A percentile compares a stretch with the other conserved stretches of the same genome.
Conservation (phyloP, 53 echinoderm and acorn worm genomes). For the Temnopleurus reevesii region DNA sequence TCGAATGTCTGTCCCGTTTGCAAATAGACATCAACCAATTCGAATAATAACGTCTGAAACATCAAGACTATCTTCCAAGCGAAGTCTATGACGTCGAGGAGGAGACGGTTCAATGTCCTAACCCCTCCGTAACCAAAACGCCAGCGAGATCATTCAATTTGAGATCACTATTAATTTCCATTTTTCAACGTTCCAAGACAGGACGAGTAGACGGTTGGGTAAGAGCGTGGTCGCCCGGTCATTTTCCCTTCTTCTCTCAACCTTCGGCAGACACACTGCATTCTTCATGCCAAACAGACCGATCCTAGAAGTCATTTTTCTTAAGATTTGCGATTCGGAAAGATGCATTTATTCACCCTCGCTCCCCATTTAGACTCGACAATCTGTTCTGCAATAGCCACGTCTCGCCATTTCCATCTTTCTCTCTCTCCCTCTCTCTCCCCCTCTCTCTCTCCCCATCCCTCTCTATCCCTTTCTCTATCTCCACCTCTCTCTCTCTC, state of each 20-base stretch:
- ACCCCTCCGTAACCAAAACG: not conserved
- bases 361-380: not conserved
- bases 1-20: too few species aligned
- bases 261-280: not conserved
- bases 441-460: not conserved
- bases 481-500: not conserved
- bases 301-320: conserved; percentile 19
- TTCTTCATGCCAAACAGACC: not conserved
- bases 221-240: not conserved
- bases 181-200: not conserved
- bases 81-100: not conserved
- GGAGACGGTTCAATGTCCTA: conserved; percentile 20
- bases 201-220: not conserved
- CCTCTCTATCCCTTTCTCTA: not conserved
- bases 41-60: not conserved
- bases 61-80: not conserved
- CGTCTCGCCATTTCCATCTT: not conserved
- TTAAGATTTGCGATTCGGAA: not conserved
- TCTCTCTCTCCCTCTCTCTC: not conserved
- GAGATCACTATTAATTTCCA: conserved; percentile 31
- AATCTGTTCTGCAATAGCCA: too few species aligned
- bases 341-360: conserved; percentile 34
- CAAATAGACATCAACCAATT: too few species aligned
- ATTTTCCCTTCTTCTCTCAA: not conserved
- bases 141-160: conserved; percentile 29